phyloP scores from a whole-genome alignment of 2,888 invertebrate species.

The Acleris emargana region DNA sequence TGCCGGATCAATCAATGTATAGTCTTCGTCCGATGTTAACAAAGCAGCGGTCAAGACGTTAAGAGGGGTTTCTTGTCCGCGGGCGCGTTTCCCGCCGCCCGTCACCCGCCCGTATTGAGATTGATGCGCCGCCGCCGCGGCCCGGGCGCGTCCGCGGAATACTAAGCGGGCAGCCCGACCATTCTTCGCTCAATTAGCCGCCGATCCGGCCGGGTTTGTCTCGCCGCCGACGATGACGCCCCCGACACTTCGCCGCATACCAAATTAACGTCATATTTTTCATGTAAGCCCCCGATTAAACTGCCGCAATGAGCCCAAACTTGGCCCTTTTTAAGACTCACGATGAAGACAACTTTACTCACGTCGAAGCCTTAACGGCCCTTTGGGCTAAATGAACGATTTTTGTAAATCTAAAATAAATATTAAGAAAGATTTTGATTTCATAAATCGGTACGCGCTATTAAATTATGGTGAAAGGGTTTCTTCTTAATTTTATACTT shows the following conservation, averaged over 20 bases:
- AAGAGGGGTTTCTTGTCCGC: conserved; percentile 79
- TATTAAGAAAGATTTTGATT: not conserved
- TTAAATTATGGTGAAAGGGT: too few relatives aligned
- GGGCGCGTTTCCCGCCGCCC: conserved; percentile 69
- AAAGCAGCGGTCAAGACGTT: conserved; percentile 58
- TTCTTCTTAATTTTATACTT: too few relatives aligned
- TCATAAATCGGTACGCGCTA: not conserved
- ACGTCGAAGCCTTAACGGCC: conserved; percentile 16
- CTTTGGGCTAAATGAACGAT: conserved; percentile 1
- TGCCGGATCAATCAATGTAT: conserved; percentile 69
- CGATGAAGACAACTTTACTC: conserved; percentile 22
- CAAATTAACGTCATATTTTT: conserved; percentile 76
- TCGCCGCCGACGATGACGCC: conserved; percentile 57
- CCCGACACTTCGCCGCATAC: conserved; percentile 71
- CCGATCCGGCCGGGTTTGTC: conserved; percentile 66
- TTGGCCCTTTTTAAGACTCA: conserved; percentile 40
- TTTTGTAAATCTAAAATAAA: conserved; percentile 1
- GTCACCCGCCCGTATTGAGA: conserved; percentile 80
- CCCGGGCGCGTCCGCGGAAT: conserved; percentile 66
- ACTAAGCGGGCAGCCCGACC: conserved; percentile 71
- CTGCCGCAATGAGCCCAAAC: conserved; percentile 54
- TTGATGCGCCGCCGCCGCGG: conserved; percentile 73
- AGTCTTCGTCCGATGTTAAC: conserved; percentile 45
- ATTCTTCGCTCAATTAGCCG: conserved; percentile 78
- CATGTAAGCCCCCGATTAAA: conserved; percentile 70